Percentiles rank a stretch among this genome's conserved stretches.
Conservation (phyloP, 1,140 invertebrate species). For the Rhynchophorus ferrugineus region DNA sequence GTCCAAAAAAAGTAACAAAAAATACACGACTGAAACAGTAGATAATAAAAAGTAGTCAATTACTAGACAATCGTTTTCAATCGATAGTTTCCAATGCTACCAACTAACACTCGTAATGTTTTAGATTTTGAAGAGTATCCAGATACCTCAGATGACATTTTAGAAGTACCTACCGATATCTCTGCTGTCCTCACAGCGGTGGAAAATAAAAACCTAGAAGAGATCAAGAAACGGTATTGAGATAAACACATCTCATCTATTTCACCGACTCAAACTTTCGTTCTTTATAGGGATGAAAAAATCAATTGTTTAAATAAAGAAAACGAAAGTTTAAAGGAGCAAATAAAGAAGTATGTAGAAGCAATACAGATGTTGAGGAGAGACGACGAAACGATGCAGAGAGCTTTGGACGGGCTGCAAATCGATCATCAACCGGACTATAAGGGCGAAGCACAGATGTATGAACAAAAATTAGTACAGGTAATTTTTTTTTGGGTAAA, state of each 20-base stretch:
- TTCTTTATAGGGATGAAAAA: slow-evolving; percentile 25
- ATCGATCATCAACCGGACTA: slow-evolving; percentile 45
- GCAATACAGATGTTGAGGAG: slow-evolving; percentile 77
- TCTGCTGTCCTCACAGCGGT: slow-evolving; percentile 36
- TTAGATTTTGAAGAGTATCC: slow-evolving; percentile 28
- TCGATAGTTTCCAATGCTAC: too few species aligned
- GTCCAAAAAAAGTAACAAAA: too few species aligned
- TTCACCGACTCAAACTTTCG: too few species aligned
- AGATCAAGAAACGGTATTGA: slow-evolving; percentile 27
- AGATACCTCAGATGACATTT: slow-evolving; percentile 30
- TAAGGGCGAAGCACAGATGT: slow-evolving; percentile 70
- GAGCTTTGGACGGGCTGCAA: slow-evolving; percentile 35
- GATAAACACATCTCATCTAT: too few species aligned
- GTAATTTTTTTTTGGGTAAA: too few species aligned
- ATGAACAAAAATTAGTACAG: slow-evolving; percentile 85
- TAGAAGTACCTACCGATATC: slow-evolving; percentile 39
- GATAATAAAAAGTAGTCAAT: too few species aligned
- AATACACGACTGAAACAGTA: too few species aligned
- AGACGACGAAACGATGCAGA: slow-evolving; percentile 42
- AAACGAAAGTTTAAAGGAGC: slow-evolving; percentile 80
- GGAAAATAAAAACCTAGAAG: slow-evolving; percentile 35
- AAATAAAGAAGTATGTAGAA: slow-evolving; percentile 81
- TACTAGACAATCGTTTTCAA: too few species aligned
- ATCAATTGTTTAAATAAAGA: slow-evolving; percentile 52
- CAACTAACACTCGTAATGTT: too few species aligned